Evolutionary conservation across 2,888 invertebrate genomes (phyloP).

Genomic region (Plebejus anna): DNA sequence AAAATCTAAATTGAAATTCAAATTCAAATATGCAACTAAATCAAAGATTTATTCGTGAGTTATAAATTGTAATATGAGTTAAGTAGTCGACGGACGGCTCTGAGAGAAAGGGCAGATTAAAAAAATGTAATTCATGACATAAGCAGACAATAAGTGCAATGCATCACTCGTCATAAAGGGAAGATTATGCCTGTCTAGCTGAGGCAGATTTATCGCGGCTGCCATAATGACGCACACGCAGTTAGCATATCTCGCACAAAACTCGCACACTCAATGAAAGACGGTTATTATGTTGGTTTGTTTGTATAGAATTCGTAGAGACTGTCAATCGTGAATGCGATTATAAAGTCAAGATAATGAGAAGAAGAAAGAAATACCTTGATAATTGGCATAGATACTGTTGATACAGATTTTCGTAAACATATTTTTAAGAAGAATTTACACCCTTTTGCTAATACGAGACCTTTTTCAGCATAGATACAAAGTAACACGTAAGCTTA

Average conservation of each 20-base stretch:
- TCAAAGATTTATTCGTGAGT: not conserved
- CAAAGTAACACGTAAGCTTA: not conserved
- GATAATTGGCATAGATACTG: too few species aligned
- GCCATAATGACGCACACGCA: constrained; percentile 53
- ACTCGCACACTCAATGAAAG: constrained; percentile 16
- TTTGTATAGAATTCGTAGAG: not conserved
- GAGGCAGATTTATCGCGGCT: constrained; percentile 65
- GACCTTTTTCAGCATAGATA: not conserved
- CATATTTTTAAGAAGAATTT: not conserved
- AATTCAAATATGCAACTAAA: not conserved
- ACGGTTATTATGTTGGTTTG: constrained; percentile 3
- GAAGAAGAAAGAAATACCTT: too few species aligned
- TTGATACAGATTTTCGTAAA: not conserved
- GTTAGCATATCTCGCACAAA: not conserved
- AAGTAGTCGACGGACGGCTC: constrained; percentile 33
- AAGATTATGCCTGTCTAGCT: constrained; percentile 64
- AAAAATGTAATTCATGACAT: constrained; percentile 57
- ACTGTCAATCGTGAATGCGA: not conserved
- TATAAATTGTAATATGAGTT: constrained; percentile 27
- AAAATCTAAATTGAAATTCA: not conserved
- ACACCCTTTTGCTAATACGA: not conserved
- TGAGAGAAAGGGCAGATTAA: constrained; percentile 35
- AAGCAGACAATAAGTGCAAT: constrained; percentile 64
- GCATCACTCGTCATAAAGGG: constrained; percentile 76
- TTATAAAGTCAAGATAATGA: constrained; percentile 14